A percentile compares a stretch with the other conserved stretches of the same genome.
These are phyloP conservation scores for Ginglymostoma cirratum DNA, from an alignment of 2,113 vertebrate species.

Conservation along the genomic window DNA sequence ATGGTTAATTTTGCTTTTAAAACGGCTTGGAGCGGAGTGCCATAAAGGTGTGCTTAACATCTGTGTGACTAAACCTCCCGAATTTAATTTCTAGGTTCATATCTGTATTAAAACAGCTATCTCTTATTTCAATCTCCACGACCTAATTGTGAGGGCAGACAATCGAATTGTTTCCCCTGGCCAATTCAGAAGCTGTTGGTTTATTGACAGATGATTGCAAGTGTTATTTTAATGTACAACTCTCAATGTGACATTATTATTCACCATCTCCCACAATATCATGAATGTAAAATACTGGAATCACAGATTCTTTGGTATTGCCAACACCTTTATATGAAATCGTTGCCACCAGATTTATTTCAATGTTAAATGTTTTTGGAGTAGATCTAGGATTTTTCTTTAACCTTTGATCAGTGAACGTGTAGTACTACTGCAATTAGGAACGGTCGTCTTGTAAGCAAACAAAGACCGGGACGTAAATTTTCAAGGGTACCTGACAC, in stretches of 20 bases:
- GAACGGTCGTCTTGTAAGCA: too few relatives aligned
- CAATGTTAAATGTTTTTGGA: too few relatives aligned
- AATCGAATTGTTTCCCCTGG: neutral
- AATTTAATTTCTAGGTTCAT: neutral
- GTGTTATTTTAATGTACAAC: neutral
- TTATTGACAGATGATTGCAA: neutral
- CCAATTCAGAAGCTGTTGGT: neutral
- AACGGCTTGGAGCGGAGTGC: neutral
- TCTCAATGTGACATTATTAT: neutral
- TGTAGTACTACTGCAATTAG: neutral
- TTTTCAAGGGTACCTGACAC: too few relatives aligned
- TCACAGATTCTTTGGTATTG: neutral
- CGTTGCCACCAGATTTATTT: neutral
- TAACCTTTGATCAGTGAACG: neutral
- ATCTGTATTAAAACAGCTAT: neutral
- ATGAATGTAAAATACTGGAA: too few relatives aligned
- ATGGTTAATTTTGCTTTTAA: neutral
- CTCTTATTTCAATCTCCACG: neutral
- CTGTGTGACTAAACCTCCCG: neutral
- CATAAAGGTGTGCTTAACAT: neutral
- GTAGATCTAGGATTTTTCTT: neutral
- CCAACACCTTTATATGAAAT: neutral
- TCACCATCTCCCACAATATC: neutral
- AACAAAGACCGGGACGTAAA: too few relatives aligned
- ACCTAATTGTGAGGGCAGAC: neutral